These are phyloP conservation scores for Phorcus lineatus DNA, from an alignment of 2,888 invertebrate species.

Conservation along the genomic window DNA sequence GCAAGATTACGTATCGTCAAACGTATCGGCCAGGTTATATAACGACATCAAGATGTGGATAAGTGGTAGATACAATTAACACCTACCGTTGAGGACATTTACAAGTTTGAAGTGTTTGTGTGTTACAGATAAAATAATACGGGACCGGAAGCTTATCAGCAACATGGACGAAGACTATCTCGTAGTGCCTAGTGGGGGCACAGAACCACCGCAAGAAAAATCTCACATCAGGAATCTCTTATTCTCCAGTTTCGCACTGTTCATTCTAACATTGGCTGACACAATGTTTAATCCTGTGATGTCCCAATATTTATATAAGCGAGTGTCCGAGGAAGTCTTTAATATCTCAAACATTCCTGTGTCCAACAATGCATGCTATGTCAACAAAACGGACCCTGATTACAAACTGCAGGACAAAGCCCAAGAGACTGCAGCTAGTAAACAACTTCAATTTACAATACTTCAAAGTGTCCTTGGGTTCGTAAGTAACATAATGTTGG, in stretches of 20 bases:
- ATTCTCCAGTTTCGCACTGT: neutral
- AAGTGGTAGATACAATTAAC: too few species aligned
- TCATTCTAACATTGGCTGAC: neutral
- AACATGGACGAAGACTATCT: too few species aligned
- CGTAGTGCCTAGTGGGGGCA: too few species aligned
- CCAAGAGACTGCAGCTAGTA: neutral
- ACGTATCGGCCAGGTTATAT: too few species aligned
- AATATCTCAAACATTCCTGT: neutral
- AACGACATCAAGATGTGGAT: too few species aligned
- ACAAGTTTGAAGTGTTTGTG: too few species aligned
- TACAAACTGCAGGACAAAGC: neutral
- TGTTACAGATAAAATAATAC: too few species aligned
- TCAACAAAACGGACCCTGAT: neutral
- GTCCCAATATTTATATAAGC: neutral
- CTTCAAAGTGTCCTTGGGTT: neutral
- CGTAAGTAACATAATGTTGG: neutral
- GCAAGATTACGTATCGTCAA: too few species aligned
- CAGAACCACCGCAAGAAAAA: too few species aligned
- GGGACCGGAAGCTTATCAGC: too few species aligned
- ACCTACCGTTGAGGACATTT: too few species aligned
- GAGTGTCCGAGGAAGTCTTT: neutral
- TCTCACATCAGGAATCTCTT: neutral
- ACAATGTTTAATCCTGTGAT: neutral
- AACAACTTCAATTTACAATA: neutral
- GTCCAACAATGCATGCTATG: neutral